Conservation (phyloP, 2,888 invertebrate genomes). For the Polydrusus pterygomalis region DNA sequence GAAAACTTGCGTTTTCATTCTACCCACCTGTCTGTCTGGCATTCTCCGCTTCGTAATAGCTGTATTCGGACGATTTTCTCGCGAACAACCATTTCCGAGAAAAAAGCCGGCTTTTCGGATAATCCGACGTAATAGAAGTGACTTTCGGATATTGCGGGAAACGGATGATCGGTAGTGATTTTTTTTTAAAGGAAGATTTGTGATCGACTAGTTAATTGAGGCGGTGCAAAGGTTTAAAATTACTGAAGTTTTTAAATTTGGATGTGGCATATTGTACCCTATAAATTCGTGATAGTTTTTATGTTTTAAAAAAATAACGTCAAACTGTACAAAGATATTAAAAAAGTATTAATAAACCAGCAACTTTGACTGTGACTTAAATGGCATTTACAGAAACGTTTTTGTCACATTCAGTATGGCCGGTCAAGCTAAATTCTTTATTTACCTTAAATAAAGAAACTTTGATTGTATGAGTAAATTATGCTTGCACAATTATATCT, state of each 20-base stretch:
- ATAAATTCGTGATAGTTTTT: too few species aligned
- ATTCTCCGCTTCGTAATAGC: conserved; percentile 21
- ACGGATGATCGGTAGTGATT: conserved; percentile 4
- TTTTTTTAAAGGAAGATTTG: conserved; percentile 8
- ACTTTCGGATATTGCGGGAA: conserved; percentile 4
- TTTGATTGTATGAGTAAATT: too few species aligned
- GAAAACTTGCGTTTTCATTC: conserved; percentile 54
- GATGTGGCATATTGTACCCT: not conserved
- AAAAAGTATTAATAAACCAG: too few species aligned
- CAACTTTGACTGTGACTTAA: too few species aligned
- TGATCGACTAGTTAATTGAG: not conserved
- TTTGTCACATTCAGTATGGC: too few species aligned
- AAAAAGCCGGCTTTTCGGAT: conserved; percentile 16
- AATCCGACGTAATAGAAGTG: conserved; percentile 16
- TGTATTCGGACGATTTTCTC: conserved; percentile 2
- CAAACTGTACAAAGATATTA: too few species aligned
- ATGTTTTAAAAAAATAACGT: too few species aligned
- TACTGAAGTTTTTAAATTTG: not conserved
- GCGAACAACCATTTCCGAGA: conserved; percentile 16
- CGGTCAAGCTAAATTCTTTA: too few species aligned
- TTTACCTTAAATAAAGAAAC: too few species aligned
- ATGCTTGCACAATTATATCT: too few species aligned
- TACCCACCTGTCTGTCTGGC: conserved; percentile 49
- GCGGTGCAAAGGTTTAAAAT: not conserved
- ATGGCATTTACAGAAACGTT: too few species aligned